These are phyloP conservation scores for Crotalus helleri DNA, from an alignment of 2,113 vertebrate species.

Conservation along the genomic window DNA sequence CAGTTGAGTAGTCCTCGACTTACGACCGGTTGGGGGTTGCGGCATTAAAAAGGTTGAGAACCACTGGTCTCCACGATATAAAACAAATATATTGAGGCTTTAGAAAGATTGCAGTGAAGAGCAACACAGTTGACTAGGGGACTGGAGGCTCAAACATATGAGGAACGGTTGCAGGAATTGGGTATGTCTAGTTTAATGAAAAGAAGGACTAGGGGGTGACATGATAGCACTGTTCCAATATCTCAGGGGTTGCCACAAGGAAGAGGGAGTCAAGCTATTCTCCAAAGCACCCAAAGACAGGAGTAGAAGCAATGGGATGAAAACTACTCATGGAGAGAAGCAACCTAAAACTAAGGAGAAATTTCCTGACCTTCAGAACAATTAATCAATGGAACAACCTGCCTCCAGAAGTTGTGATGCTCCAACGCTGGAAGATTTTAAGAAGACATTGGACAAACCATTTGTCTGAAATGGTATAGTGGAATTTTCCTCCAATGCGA, in stretches of 20 bases:
- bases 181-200: neutral
- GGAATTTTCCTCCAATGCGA: too few species aligned
- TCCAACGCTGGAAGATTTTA: neutral
- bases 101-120: neutral
- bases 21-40: too few species aligned
- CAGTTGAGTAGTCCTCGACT: too few species aligned
- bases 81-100: neutral
- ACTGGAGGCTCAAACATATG: neutral
- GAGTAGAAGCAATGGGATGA: neutral
- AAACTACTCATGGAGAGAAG: neutral
- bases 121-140: neutral
- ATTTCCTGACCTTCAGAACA: neutral
- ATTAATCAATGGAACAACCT: too few species aligned
- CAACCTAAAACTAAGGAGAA: neutral
- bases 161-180: neutral
- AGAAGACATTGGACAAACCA: neutral
- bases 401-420: neutral
- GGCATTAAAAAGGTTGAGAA: too few species aligned
- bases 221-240: neutral
- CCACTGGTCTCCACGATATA: neutral
- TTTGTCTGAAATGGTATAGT: too few species aligned
- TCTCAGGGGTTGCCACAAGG: neutral
- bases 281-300: neutral
- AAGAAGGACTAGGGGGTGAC: neutral
- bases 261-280: neutral